Evolutionary conservation across 2,113 vertebrate genomes (phyloP), one percentile per base, ranked within the genome.

Genomic region (Dasyurus viverrinus): DNA sequence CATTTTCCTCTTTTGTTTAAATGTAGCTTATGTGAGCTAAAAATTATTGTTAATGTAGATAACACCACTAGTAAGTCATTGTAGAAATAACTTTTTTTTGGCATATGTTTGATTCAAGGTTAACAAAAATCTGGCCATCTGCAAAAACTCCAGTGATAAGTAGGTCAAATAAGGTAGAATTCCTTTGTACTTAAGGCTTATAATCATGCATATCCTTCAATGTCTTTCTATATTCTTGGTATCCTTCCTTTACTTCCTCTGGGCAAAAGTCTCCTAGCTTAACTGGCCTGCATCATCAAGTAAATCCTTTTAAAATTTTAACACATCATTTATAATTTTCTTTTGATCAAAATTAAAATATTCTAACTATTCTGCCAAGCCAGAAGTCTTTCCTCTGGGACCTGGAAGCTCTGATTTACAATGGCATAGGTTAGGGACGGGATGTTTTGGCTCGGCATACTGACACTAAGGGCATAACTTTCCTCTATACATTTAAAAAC

Each of bases 291-390:
- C 36, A 84, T 84, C 68, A 42, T n/a, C 68, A 84, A n/a, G 36
- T 84, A 84, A 84, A 84, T 84, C 68, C 68, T 84, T 84, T 84
- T 7, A 84, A 84, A 84, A 8, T 84, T 76, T 84, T 84, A 84
- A 84, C 16, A 84, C 5, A 23, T 84, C 68, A 84, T 84, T 84
- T 84, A 16, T 84, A 7, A 84, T 84, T 84, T 84, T 84, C 68
- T 84, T 84, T 84, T 84, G 68, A 84, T 84, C 68, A 84, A 42
- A 84, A 84, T 84, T 84, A 42, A 84, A 84, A 84, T 84, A 84
- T 84, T 84, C 68, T 84, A 84, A 84, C 68, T 84, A 84, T 42
- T n/a, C 68, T 84, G 7, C 36, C 68, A 84, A 84, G 68, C 36
- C 68, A 42, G n/a, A 6, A 84, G 36, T 84, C 68, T 36, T n/a